Evolutionary conservation across 1,140 invertebrate genomes (phyloP), one percentile per base, ranked within the genome.

Genomic region (Brachionus rubens): DNA sequence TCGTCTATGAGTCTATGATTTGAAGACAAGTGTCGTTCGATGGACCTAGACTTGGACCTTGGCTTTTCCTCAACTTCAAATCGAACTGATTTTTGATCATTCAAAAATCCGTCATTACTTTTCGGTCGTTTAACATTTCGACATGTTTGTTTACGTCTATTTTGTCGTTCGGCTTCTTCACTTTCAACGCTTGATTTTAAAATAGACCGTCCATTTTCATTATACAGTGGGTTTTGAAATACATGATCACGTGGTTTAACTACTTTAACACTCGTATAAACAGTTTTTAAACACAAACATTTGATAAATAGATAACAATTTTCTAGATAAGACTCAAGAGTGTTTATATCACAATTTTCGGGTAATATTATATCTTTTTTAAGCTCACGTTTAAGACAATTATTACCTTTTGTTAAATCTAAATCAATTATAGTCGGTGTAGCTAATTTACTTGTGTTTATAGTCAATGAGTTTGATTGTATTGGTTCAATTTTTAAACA

Each of bases 401-500:
- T 43, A 24, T 65, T 65, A 6, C 54, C 54, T 21, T 46, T 65
- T 19, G 33, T 43, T 21, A 65, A 43, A 36, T 65, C 40, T 5
- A 65, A 36, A 41, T 65, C 59, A 14, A 65, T 43, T 19, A 24
- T 65, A 10, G 59, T 59, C 2, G 54, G 54, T 36, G 28, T 7
- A 9, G 54, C 40, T 43, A 65, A 21, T 65, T 65, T 65, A 21
- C 36, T 43, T 0, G 59, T 43, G 59, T 65, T 65, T 65, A 65
- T 65, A 21, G 59, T 65, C 36, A 65, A 12, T 14, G 59, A 65
- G 5, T 65, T 65, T n/a, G 59, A 43, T 24, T 65, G 16, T n/a
- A 65, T 43, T 19, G 59, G 33, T 41, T 65, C 59, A 24, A 65
- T 65, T 65, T 26, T 65, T 9, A 41, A 41, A 65, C 59, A 65